Evolutionary conservation across 1,140 invertebrate species (phyloP).

Genomic region (Drosophila ironensis): DNA sequence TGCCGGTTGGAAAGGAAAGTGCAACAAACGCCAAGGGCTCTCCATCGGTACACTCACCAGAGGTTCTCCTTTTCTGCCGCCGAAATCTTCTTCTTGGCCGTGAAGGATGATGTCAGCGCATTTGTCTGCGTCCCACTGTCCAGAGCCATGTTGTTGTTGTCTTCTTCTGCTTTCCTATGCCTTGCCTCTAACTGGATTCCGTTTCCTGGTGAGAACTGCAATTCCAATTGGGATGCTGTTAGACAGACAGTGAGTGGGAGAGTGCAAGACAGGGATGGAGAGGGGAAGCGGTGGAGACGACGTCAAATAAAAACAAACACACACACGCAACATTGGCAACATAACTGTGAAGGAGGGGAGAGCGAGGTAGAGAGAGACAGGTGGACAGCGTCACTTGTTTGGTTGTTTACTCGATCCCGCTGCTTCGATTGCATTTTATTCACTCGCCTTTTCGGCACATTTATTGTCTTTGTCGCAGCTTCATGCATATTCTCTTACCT

Average conservation of each 20-base stretch:
- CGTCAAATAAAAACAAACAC: conserved; percentile 26
- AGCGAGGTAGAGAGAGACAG: conserved; percentile 10
- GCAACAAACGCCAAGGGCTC: conserved; percentile 1
- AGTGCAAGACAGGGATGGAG: background rate
- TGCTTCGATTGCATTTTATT: background rate
- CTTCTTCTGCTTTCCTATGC: conserved; percentile 6
- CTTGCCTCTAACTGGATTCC: too few species aligned
- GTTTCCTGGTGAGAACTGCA: conserved; percentile 18
- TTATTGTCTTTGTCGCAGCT: too few species aligned
- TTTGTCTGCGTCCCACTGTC: conserved; percentile 75
- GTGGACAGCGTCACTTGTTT: conserved; percentile 36
- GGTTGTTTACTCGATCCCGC: conserved; percentile 42
- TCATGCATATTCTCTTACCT: too few species aligned
- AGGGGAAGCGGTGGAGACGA: conserved; percentile 31
- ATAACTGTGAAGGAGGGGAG: background rate
- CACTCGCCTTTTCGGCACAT: background rate
- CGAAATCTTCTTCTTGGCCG: conserved; percentile 75
- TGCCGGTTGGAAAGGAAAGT: conserved; percentile 16
- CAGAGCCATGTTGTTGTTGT: conserved; percentile 62
- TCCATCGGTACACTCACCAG: too few species aligned
- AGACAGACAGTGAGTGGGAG: background rate
- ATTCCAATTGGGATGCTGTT: conserved; percentile 36
- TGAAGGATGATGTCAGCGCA: conserved; percentile 81
- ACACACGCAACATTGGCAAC: conserved; percentile 17
- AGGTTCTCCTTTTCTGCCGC: conserved; percentile 75